Evolutionary conservation across 2,888 invertebrate species (phyloP), one percentile per base, ranked within the genome.

Genomic region (Hylaea fasciaria): DNA sequence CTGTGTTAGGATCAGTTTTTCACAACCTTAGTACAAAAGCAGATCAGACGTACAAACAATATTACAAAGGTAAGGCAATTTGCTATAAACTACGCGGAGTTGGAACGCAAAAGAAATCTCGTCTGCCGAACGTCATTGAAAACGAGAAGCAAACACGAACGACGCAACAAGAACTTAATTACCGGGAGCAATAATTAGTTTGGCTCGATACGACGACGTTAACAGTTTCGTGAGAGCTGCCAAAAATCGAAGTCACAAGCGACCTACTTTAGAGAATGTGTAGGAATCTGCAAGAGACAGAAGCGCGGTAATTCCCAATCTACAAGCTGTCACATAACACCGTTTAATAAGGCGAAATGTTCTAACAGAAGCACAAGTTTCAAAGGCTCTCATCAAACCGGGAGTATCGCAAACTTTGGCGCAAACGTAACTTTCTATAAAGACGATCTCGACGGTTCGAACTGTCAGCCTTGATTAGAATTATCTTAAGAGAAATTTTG

Each of bases 301-400:
- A 35, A 50, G 39, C 13, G 13, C 5, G 48, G 48, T 40, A 63
- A 41, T 57, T 46, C 53, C 50, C 47, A 57, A 60, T 54, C 50
- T 56, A 55, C 57, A 58, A 59, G 56, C 51, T 59, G 56, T 66
- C 47, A 57, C 54, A 49, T 49, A 63, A 58, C 49, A 59, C 58
- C 55, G 52, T 59, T 56, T 64, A 60, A 61, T 62, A 41, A 64
- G 62, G 48, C 51, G 45, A 29, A 50, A 22, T 3, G 22, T 22
- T 22, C 22, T 62, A 46, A 43, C 4, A 46, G 41, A 35, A 50
- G 55, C 52, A 48, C 57, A 63, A 65, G 62, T 69, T 67, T 58
- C 58, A 57, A 66, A 62, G 45, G 53, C 28, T 29, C 49, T 41
- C 57, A 48, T 48, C 45, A 48, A 44, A 41, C 32, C 12, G 12